Evolutionary conservation across 53 echinoderm and acorn worm genomes (phyloP).

Genomic region (Hippasteria phrygiana): DNA sequence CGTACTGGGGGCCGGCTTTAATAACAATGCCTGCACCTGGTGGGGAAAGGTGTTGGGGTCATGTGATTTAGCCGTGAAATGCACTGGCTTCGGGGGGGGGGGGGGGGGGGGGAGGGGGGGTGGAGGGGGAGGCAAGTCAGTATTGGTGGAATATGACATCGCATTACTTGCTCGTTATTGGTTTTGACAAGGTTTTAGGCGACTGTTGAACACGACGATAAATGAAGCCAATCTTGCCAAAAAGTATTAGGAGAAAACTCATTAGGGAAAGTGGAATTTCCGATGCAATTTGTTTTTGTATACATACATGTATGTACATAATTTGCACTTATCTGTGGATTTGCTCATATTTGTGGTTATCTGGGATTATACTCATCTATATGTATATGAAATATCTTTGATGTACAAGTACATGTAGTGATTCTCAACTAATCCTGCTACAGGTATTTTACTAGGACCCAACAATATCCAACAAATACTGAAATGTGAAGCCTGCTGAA

Average conservation of each 20-base stretch:
- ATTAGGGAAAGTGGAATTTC: not conserved
- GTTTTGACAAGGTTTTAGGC: slow-evolving; percentile 27
- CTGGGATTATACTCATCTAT: too few relatives aligned
- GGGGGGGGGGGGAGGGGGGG: too few relatives aligned
- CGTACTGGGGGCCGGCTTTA: not conserved
- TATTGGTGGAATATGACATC: slow-evolving; percentile 29
- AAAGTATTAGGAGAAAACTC: not conserved
- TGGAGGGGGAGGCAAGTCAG: slow-evolving; percentile 3
- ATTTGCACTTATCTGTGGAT: not conserved
- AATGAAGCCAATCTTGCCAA: slow-evolving; percentile 11
- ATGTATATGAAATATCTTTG: not conserved
- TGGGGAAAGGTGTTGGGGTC: slow-evolving; percentile 53
- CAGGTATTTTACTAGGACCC: too few relatives aligned
- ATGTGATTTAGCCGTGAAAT: slow-evolving; percentile 45
- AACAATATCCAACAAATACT: too few relatives aligned
- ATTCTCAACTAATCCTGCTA: too few relatives aligned
- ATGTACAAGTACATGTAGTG: too few relatives aligned
- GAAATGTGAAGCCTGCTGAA: too few relatives aligned
- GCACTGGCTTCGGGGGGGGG: not conserved
- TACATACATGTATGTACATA: not conserved
- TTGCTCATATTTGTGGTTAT: too few relatives aligned
- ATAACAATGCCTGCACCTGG: slow-evolving; percentile 61
- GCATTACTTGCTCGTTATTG: slow-evolving; percentile 9
- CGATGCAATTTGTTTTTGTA: not conserved
- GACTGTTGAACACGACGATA: not conserved